Evolutionary conservation across 2,797 vertebrate genomes (phyloP), one percentile per base, ranked within the genome.

Genomic region (Rhabdomys pumilio): DNA sequence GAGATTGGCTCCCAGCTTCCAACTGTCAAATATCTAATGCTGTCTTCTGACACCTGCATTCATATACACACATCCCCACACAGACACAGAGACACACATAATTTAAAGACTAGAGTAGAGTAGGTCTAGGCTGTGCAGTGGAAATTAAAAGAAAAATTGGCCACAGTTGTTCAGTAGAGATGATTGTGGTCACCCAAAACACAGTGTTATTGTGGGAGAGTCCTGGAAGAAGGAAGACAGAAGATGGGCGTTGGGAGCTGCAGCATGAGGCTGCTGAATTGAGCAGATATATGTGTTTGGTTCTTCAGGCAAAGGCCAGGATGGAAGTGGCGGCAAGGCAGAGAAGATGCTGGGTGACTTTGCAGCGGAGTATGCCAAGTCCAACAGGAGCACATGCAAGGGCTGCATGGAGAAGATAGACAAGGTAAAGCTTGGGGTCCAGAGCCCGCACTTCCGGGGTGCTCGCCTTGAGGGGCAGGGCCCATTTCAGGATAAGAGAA

Each of bases 321-420:
- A 99, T 86, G 98, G 99, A 92, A 98, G 98, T 6, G 98, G 99
- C 31, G 98, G 99, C 53, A 99, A 99, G 98, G 98, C 98, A 59
- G 99, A 99, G 95, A 99, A 99, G 98, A 99, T 99, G 0, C 98
- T 99, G 81, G 99, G 98, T 84, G 99, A 99, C 97, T 99, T 99
- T 97, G 99, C 99, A 0, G 99, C 99, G 29, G 99, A 99, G 97
- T 99, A 99, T 0, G 99, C 99, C 73, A 99, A 99, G 97, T 99
- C 99, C 14, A 99, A 99, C 98, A 99, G 99, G 96, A 99, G 99
- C 98, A 99, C 99, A 0, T 99, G 99, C 98, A 99, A 99, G 98
- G 99, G 99, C 87, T 99, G 99, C 47, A 98, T 99, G 88, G 98
- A 99, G 98, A 99, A 99, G 98, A 99, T 99, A 94, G 99, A 99